Base-by-base conservation (phyloP, 2,113 vertebrate genomes). In the Lepus timidus region DNA sequence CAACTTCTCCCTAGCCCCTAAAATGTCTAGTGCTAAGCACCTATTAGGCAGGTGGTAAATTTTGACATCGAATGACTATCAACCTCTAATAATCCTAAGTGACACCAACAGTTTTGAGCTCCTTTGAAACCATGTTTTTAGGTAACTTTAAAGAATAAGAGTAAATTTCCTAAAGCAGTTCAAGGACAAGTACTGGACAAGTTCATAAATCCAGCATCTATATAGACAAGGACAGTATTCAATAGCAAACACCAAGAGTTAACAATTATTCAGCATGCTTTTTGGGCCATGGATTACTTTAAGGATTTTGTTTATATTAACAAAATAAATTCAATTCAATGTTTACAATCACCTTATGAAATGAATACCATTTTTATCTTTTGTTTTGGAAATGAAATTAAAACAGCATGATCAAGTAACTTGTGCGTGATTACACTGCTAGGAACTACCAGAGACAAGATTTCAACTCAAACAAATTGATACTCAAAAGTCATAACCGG, bases 371-470 rank as follows among this genome's bases (percentile, higher is more conserved):
- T 49, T 92, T 17, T 23, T n/a, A 17, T 84, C 33, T 49, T 19
- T 73, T 61, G 17, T 80, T 78, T 94, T 94, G 20, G 22, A 91
- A 93, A 83, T 67, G 51, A 95, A 86, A 87, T 88, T 73, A 75
- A 93, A 92, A 49, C 22, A 73, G 64, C 17, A 6, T 39, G 39
- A 73, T 83, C 75, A 91, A 91, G 22, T n/a, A 75, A 94, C 14
- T 88, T 74, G 16, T 1, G 20, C 25, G 22, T 27, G 6, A 70
- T 67, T 61, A 65, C 3, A 68, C 29, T 64, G 19, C 39, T 92
- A 31, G 25, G 29, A 94, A 93, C 76, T 78, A 52, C 13, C 79
- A 91, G 61, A 95, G 27, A 2, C 81, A 27, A 81, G 73, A 88
- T 90, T 64, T 78, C 49, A 87, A 81, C 33, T 55, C 64, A 31